Evolutionary conservation across 1,140 invertebrate genomes (phyloP).

Genomic region (Meloidogyne exigua): DNA sequence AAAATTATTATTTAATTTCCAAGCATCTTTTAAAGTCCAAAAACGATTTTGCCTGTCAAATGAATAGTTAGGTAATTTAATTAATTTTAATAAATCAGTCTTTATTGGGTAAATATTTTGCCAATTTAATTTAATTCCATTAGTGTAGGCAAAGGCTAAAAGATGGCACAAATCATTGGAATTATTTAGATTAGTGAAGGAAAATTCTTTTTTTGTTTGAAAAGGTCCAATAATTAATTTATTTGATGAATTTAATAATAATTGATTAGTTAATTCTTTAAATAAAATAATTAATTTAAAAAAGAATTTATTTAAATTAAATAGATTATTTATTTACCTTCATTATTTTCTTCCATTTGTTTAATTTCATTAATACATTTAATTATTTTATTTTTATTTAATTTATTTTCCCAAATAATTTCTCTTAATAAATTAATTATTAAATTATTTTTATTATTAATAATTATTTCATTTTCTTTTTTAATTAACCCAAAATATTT

Average conservation of each 20-base stretch:
- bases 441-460: neutral
- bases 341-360: neutral
- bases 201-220: neutral
- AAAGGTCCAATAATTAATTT: neutral
- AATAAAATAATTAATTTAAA: too few species aligned
- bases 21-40: constrained; percentile 3
- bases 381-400: neutral
- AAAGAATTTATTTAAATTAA: too few species aligned
- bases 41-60: neutral
- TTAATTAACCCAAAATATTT: neutral
- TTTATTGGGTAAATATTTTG: neutral
- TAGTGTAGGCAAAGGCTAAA: neutral
- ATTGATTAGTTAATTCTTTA: too few species aligned
- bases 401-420: neutral
- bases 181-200: neutral
- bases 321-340: neutral
- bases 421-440: neutral
- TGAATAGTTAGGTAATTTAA: neutral
- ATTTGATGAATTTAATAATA: neutral
- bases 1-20: neutral
- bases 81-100: neutral
- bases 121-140: neutral
- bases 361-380: neutral
- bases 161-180: neutral
- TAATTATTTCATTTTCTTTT: neutral